These are phyloP conservation scores for Rattus rattus DNA, from an alignment of 2,113 vertebrate genomes.

Conservation along the genomic window DNA sequence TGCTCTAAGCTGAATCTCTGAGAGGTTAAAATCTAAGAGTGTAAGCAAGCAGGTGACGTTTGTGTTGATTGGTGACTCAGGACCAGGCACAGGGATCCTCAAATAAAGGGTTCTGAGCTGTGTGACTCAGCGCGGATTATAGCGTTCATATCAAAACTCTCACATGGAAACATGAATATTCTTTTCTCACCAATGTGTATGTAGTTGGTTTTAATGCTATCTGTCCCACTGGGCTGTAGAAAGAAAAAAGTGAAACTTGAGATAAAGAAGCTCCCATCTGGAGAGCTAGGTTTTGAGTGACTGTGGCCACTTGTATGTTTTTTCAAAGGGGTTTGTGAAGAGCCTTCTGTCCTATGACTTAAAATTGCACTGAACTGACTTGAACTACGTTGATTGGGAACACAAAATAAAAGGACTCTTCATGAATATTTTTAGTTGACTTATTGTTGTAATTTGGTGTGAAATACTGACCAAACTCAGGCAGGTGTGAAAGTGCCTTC, in stretches of 20 bases:
- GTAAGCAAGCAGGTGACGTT: neutral
- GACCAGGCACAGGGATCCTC: neutral
- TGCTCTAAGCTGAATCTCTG: neutral
- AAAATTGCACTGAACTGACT: neutral
- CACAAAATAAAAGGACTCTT: neutral
- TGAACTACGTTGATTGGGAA: neutral
- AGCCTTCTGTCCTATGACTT: neutral
- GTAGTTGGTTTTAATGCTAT: neutral
- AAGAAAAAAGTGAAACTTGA: neutral
- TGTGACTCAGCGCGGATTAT: neutral
- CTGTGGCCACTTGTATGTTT: neutral
- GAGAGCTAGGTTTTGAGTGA: neutral
- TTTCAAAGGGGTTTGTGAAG: neutral
- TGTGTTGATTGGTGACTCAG: neutral
- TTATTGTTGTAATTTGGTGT: neutral
- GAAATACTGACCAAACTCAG: neutral
- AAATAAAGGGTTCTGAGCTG: neutral
- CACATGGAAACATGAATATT: neutral
- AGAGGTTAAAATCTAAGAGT: neutral
- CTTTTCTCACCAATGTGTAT: neutral
- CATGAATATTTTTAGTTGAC: neutral
- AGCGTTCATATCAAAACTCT: neutral
- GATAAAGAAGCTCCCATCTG: neutral
- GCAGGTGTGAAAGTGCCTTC: conserved; percentile 18
- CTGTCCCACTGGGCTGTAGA: neutral